Evolutionary conservation across 2,113 vertebrate species (phyloP).

Genomic region (Anolis sagrei): DNA sequence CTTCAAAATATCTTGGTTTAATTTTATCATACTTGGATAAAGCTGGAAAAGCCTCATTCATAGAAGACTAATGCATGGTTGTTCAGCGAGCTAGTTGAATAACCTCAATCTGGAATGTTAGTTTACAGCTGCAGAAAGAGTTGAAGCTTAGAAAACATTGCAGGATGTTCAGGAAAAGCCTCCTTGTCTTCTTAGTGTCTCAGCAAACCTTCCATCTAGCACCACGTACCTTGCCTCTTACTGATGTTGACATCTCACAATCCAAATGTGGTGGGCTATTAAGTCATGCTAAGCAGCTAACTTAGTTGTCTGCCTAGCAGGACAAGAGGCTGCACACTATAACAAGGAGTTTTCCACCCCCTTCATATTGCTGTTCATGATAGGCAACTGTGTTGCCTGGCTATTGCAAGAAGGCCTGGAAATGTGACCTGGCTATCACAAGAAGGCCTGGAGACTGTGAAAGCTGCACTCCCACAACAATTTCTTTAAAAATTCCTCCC

Average conservation of each 20-base stretch:
- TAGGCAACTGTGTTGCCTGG: no score
- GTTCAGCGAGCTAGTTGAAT: neutral
- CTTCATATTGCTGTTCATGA: no score
- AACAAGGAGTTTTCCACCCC: no score
- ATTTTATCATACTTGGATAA: neutral
- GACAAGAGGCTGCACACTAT: neutral
- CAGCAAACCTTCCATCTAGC: neutral
- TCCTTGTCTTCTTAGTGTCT: neutral
- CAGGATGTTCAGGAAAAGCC: neutral
- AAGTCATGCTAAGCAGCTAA: neutral
- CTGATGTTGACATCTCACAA: neutral
- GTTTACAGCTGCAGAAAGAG: neutral
- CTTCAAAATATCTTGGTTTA: neutral
- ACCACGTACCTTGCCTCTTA: neutral
- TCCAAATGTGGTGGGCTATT: neutral
- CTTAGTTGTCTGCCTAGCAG: neutral
- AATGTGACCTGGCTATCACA: no score
- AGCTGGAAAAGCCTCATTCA: neutral
- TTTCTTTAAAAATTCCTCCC: no score
- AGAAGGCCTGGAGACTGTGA: no score
- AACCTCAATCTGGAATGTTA: neutral
- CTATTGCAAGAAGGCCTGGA: no score
- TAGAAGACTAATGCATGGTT: neutral
- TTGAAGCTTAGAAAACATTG: neutral
- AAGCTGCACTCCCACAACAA: no score